phyloP scores from a whole-genome alignment of 1,140 invertebrate species.

The Bombus affinis region DNA sequence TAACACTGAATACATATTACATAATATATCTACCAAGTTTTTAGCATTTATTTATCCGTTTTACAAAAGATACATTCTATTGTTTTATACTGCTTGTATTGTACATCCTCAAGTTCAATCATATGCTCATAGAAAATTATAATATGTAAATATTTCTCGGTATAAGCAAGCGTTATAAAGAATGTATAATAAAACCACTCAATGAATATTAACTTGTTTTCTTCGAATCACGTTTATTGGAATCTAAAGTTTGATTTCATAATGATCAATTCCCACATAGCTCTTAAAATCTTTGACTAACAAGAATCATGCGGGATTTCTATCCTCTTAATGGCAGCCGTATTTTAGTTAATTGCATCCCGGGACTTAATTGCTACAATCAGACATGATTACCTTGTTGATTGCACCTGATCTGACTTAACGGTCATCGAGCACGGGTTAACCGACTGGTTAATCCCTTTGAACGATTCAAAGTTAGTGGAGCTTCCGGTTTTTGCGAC shows the following conservation, averaged over 20 bases:
- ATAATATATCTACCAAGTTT: too few relatives aligned
- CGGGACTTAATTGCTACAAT: conserved; percentile 23
- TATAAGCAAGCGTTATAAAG: not conserved
- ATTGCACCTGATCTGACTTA: conserved; percentile 43
- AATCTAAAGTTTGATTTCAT: not conserved
- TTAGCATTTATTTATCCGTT: too few relatives aligned
- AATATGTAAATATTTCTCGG: not conserved
- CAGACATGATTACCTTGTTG: conserved; percentile 20
- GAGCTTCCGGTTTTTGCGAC: conserved; percentile 64
- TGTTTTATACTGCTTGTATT: too few relatives aligned
- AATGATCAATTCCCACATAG: not conserved
- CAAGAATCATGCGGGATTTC: not conserved
- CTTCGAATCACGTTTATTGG: not conserved
- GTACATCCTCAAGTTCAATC: too few relatives aligned
- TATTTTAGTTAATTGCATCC: not conserved
- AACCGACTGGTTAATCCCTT: conserved; percentile 41
- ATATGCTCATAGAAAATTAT: not conserved
- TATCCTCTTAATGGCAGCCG: not conserved
- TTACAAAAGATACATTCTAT: too few relatives aligned
- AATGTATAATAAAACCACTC: too few relatives aligned
- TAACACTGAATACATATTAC: too few relatives aligned
- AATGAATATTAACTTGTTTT: not conserved
- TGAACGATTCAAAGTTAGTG: conserved; percentile 57
- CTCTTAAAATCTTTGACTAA: not conserved
- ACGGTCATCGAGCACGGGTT: conserved; percentile 46